Percentiles rank a stretch among this genome's conserved stretches.
Conservation (phyloP, 2,888 invertebrate genomes). For the Andrena camellia region DNA sequence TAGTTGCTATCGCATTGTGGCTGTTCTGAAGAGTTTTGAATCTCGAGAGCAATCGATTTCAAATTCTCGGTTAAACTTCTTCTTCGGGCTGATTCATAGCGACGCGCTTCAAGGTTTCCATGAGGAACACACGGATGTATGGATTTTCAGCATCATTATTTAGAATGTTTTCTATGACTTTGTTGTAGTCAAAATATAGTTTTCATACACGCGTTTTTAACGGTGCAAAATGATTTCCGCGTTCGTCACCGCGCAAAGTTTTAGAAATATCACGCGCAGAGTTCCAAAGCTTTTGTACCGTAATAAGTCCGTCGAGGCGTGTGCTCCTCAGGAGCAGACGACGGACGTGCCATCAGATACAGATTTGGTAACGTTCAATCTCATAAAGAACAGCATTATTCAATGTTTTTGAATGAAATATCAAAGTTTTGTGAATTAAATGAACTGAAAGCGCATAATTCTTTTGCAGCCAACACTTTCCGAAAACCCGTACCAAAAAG, state of each 20-base stretch:
- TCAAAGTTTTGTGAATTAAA: not conserved
- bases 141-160: not conserved
- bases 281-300: constrained; percentile 20
- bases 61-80: no score
- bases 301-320: constrained; percentile 12
- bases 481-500: constrained; percentile 92
- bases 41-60: no score
- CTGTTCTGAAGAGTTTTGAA: no score
- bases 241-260: constrained; percentile 6
- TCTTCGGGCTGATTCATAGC: no score
- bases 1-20: no score
- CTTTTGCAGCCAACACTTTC: constrained; percentile 74
- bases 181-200: not conserved
- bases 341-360: not conserved
- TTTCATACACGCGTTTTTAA: not conserved
- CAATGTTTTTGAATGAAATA: not conserved
- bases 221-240: constrained; percentile 34
- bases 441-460: not conserved
- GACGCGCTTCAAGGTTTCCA: no score
- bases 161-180: constrained; percentile 22
- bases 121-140: no score
- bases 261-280: constrained; percentile 11
- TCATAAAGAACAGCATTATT: not conserved
- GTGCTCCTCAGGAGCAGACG: not conserved
- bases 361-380: constrained; percentile 41